Conservation (phyloP, 23 tunicate genomes). For the Trididemnum miniatum region DNA sequence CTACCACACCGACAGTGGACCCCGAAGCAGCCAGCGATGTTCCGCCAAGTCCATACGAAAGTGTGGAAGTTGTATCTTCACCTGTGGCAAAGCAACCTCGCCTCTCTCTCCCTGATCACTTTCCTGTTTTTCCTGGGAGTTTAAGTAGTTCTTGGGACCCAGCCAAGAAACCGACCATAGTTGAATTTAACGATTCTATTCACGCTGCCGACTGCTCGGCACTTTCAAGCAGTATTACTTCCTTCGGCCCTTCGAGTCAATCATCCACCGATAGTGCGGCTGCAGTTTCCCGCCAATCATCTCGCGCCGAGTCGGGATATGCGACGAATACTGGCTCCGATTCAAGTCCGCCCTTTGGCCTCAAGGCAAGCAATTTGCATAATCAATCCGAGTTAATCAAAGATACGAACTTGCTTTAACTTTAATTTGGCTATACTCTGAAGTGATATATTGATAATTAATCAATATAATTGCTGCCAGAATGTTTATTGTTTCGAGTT, state of each 20-base stretch:
- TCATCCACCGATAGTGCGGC: slow-evolving; percentile 6
- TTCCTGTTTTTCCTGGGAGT: not conserved
- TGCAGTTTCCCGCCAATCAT: slow-evolving; percentile 8
- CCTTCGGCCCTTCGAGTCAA: not conserved
- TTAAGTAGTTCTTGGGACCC: not conserved
- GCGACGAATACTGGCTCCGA: slow-evolving; percentile 24
- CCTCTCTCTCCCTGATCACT: not conserved
- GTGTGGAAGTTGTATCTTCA: slow-evolving; percentile 28
- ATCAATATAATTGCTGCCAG: too few relatives aligned
- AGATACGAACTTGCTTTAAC: not conserved
- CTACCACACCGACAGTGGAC: slow-evolving; percentile 41
- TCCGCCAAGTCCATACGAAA: slow-evolving; percentile 9
- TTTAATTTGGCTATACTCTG: too few relatives aligned
- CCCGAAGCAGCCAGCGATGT: slow-evolving; percentile 4
- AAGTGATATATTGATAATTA: too few relatives aligned
- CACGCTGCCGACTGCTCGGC: slow-evolving; percentile 8
- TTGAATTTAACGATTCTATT: slow-evolving; percentile 7
- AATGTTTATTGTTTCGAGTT: too few relatives aligned
- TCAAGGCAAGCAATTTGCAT: not conserved
- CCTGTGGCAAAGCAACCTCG: slow-evolving; percentile 52
- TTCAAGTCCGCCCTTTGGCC: slow-evolving; percentile 24
- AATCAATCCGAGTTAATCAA: not conserved
- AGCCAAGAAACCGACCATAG: not conserved
- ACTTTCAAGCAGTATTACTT: not conserved
- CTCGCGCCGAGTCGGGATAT: slow-evolving; percentile 29